Evolutionary conservation across 2,113 vertebrate species (phyloP), one percentile per base, ranked within the genome.

Genomic region (Lepisosteus oculatus): DNA sequence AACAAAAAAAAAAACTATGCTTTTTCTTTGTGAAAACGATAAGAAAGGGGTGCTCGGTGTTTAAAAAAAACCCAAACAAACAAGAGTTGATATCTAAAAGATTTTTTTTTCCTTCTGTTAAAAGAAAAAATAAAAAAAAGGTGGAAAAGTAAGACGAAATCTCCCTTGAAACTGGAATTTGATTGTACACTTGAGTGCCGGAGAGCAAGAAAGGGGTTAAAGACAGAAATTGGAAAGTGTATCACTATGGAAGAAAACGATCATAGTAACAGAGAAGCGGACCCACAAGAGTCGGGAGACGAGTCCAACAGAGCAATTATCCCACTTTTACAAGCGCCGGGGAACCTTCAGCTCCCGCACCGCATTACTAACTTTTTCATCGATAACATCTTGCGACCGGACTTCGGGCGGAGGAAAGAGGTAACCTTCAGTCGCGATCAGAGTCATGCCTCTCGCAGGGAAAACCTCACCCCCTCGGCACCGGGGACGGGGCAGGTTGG

Each of bases 341-440:
- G 93, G 65, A 94, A 95, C 88, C 90, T 84, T 80, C 92, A 88
- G 85, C 94, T 90, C 74, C 94, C 93, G 41, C 95, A 95, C 81
- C 90, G 96, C 79, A 87, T 98, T 87, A 98, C 96, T 83, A 98
- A 98, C 93, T 98, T 98, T 85, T 98, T 98, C 89, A 98, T 98
- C 85, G 95, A 97, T 86, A 96, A 98, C 87, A 98, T 98, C 85
- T 82, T 97, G 67, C 91, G 95, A 77, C 96, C 96, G 44, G 95
- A 98, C 84, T 98, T 98, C 79, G 95, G 96, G 15, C 89, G 93
- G 72, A 93, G 91, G 79, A 96, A 96, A 79, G 96, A 96, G 65
- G 89, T 84, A 3, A 80, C 82, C 15, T 76, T 87, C 13, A 79
- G 78, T 72, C 85, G 79, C 3, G 90, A 93, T 8, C 91, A 85